Conservation (phyloP, 1,140 invertebrate genomes). For the Lerema accius region DNA sequence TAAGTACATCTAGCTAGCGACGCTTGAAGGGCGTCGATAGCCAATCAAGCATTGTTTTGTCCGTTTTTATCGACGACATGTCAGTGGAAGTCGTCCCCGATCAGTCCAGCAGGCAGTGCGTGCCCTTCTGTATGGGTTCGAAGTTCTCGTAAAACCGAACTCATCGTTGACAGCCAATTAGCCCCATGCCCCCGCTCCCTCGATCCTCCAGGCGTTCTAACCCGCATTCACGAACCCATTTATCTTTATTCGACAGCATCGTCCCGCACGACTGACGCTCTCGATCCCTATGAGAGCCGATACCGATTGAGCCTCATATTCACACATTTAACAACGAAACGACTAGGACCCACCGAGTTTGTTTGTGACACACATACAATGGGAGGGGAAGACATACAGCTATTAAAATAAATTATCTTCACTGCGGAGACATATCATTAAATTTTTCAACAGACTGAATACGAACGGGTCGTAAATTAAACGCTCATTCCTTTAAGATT, state of each 20-base stretch:
- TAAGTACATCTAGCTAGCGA: no score
- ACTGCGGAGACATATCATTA: conserved; percentile 48
- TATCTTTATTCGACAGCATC: conserved; percentile 78
- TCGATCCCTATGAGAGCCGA: conserved; percentile 51
- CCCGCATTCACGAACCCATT: conserved; percentile 63
- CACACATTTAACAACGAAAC: conserved; percentile 37
- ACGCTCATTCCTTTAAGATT: conserved; percentile 35
- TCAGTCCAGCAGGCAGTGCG: conserved; percentile 36
- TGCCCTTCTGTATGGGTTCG: conserved; percentile 26
- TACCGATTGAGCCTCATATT: conserved; percentile 48
- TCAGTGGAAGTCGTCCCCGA: conserved; percentile 40
- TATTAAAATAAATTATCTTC: conserved; percentile 57
- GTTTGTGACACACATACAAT: conserved; percentile 56
- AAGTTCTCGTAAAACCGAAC: conserved; percentile 54
- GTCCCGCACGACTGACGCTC: conserved; percentile 55
- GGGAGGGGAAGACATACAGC: conserved; percentile 47
- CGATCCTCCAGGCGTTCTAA: conserved; percentile 47
- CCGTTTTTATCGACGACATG: conserved; percentile 36
- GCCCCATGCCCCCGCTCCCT: conserved; percentile 53
- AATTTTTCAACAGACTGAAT: conserved; percentile 45
- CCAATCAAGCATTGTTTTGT: conserved; percentile 51
- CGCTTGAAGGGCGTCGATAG: conserved; percentile 21
- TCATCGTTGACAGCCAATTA: conserved; percentile 80
- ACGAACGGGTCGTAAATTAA: conserved; percentile 36
- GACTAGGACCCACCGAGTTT: conserved; percentile 40